Conservation (phyloP, 1,140 invertebrate species). For the Drosophila navojoa region DNA sequence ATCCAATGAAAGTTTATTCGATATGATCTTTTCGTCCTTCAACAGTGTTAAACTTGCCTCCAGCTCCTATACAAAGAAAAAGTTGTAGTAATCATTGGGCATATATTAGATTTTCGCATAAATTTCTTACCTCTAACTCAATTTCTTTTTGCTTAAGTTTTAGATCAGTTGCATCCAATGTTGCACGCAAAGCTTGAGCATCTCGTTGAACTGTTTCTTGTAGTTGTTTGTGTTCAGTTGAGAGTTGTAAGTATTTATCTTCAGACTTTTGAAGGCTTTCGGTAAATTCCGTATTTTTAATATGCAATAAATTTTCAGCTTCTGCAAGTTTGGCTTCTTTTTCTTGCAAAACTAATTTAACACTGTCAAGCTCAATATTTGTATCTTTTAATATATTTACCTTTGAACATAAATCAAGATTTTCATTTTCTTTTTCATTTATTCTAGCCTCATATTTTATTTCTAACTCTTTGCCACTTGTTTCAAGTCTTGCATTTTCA, state of each 20-base stretch:
- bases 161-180: conserved; percentile 14
- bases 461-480: conserved; percentile 39
- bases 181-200: conserved; percentile 4
- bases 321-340: conserved; percentile 41
- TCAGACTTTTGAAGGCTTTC: conserved; percentile 39
- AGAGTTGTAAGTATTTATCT: conserved; percentile 39
- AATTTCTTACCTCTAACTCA: conserved; percentile 23
- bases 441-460: conserved; percentile 54
- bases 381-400: conserved; percentile 52
- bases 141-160: conserved; percentile 29
- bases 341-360: conserved; percentile 37
- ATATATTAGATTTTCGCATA: no score
- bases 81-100: no score
- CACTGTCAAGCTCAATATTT: conserved; percentile 45
- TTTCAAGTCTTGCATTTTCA: conserved; percentile 44
- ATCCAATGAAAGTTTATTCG: conserved; percentile 31
- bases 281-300: conserved; percentile 38
- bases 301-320: conserved; percentile 44
- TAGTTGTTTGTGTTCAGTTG: conserved; percentile 30
- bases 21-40: conserved; percentile 25
- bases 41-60: conserved; percentile 26
- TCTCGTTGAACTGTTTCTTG: conserved; percentile 29
- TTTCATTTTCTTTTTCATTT: conserved; percentile 58
- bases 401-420: conserved; percentile 28
- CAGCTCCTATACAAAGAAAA: conserved; percentile 25